Evolutionary conservation across 2,113 vertebrate genomes (phyloP).

Genomic region (Herpetotheres cachinnans): DNA sequence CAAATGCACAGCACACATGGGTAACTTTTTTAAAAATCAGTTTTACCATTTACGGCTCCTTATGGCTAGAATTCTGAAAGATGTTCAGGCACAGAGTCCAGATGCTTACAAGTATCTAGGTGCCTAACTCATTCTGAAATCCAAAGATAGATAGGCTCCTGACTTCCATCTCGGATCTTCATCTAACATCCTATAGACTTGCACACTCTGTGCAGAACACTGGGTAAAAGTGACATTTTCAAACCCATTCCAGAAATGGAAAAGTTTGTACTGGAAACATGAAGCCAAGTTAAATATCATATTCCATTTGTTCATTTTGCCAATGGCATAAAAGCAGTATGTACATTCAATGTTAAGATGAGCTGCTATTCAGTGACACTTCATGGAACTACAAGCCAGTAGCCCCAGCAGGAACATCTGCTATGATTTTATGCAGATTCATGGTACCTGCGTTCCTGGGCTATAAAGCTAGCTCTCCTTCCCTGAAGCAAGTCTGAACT

Average conservation of each 20-base stretch:
- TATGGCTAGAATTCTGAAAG: neutral
- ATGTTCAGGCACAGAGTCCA: neutral
- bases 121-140: neutral
- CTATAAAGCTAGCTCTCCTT: neutral
- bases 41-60: neutral
- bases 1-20: neutral
- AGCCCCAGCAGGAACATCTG: neutral
- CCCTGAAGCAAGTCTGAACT: neutral
- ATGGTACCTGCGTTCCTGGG: neutral
- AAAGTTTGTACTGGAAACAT: neutral
- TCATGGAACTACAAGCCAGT: neutral
- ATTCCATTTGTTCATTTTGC: neutral
- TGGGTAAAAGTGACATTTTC: neutral
- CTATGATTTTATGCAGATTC: neutral
- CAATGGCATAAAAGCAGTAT: neutral
- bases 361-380: neutral
- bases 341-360: neutral
- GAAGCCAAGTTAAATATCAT: neutral
- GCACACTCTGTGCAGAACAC: neutral
- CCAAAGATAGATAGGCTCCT: neutral
- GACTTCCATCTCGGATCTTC: neutral
- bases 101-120: neutral
- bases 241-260: neutral
- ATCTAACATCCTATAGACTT: neutral
- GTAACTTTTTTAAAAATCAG: neutral